Evolutionary conservation across 1,140 invertebrate species (phyloP), one percentile per base, ranked within the genome.

Genomic region (Trinorchestia longiramus): DNA sequence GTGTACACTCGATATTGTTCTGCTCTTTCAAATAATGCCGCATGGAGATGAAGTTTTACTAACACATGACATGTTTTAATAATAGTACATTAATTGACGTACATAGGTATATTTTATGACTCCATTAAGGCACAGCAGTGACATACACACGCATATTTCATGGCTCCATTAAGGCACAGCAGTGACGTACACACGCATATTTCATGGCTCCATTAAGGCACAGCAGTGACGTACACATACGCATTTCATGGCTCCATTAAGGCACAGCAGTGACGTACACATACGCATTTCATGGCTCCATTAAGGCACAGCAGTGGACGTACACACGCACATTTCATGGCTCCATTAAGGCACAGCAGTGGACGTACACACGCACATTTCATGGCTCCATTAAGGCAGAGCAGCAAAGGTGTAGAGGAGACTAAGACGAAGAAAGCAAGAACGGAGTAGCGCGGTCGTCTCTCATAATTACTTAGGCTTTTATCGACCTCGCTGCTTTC

Each of bases 401-500:
- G 62, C 62, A 77, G 62, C 62, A 19, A 11, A 77, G 62, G 62
- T 1, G 36, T 23, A 53, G 19, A 53, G 47, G 40, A 42, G 43
- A 42, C n/a, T 90, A 90, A 41, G 88, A 0, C 41, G 43, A 90
- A 36, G 3, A 41, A 41, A 36, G 41, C 41, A 42, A 28, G 43
- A 42, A 28, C n/a, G 47, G 6, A 94, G 43, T 94, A 17, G 1
- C 40, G 92, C 92, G 8, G 43, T 11, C 92, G 92, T 94, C 92
- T 15, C 44, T 94, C 92, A 94, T 94, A 94, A 94, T 94, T 94
- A 94, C 92, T 45, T 40, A 44, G 92, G 92, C 92, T 47, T 94
- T 94, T 94, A 94, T 94, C 92, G 92, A 94, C 92, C 92, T 47
- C 88, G 92, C 92, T 94, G 92, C 92, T 94, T 94, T 94, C 92